Base-by-base conservation (phyloP, 2,888 invertebrate genomes). In the Lordiphosa andalusiaca region DNA sequence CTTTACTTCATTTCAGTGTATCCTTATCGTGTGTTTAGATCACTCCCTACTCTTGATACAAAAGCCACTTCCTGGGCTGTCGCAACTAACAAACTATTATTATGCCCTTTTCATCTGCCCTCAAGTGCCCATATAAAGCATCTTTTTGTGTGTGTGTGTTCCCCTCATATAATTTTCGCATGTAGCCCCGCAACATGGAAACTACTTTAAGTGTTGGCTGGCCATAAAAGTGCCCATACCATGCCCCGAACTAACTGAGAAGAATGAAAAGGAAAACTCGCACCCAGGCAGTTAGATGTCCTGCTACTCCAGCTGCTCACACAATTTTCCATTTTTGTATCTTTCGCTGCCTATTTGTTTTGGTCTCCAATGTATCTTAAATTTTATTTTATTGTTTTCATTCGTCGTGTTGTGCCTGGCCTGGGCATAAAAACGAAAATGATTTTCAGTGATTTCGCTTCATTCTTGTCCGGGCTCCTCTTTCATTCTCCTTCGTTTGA, bases 311-410 rank as follows among this genome's bases (percentile, higher is more conserved):
- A 37, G 40, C 60, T 66, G 47, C 49, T 57, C 49, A 49, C 42
- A 36, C 53, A 51, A 59, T 44, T 77, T 68, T 64, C 73, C 71
- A 84, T 76, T 73, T 76, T 63, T 60, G 42, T 77, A 70, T 77
- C 70, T 65, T 75, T 82, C 70, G 68, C 69, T 80, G 81, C 73
- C 85, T 80, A 81, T 81, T 81, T 81, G 80, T 81, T 81, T 81
- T 81, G 80, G 80, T 81, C 80, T 81, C 80, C 66, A 73, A 85
- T 81, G 80, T 81, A 83, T 85, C 85, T 83, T 85, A 81, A 81
- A 81, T 81, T 81, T 81, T 85, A 81, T 81, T 81, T 81, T 81
- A 81, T 81, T 85, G 85, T 85, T 81, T 80, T 76, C 49, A 51
- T 63, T 41, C 62, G 36, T 59, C 71, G 25, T 60, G 53, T 58